A percentile compares a stretch with the other conserved stretches of the same genome.
Evolutionary conservation across 2,113 vertebrate species (phyloP).

Genomic region (Capreolus pygargus): DNA sequence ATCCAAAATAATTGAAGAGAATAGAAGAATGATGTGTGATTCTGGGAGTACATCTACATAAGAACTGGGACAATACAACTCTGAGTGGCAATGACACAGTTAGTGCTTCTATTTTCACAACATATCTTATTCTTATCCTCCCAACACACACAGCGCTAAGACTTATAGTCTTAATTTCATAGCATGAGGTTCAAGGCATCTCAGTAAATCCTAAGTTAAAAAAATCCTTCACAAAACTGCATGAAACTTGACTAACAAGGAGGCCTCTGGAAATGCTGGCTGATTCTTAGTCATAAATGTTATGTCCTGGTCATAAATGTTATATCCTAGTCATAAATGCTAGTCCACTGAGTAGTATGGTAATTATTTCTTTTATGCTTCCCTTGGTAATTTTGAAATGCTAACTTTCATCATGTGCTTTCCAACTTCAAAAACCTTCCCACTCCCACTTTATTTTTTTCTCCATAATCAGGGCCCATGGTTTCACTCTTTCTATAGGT

Average conservation of each 20-base stretch:
- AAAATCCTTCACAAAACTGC: not conserved
- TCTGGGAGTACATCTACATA: not conserved
- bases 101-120: not conserved
- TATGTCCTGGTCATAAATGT: not conserved
- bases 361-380: not conserved
- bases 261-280: not conserved
- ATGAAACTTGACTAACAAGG: not conserved
- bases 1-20: constrained; percentile 8
- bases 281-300: not conserved
- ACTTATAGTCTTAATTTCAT: not conserved
- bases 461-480: not conserved
- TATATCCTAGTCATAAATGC: not conserved
- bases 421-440: not conserved
- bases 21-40: not conserved
- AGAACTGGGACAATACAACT: not conserved
- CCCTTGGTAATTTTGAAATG: constrained; percentile 14
- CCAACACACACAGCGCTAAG: not conserved
- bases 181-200: not conserved
- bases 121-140: not conserved
- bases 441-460: not conserved
- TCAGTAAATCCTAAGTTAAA: not conserved
- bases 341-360: not conserved
- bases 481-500: not conserved
- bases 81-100: not conserved
- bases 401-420: not conserved